Base-by-base conservation (phyloP, 2,797 vertebrate species). In the Neopelma chrysocephalum region DNA sequence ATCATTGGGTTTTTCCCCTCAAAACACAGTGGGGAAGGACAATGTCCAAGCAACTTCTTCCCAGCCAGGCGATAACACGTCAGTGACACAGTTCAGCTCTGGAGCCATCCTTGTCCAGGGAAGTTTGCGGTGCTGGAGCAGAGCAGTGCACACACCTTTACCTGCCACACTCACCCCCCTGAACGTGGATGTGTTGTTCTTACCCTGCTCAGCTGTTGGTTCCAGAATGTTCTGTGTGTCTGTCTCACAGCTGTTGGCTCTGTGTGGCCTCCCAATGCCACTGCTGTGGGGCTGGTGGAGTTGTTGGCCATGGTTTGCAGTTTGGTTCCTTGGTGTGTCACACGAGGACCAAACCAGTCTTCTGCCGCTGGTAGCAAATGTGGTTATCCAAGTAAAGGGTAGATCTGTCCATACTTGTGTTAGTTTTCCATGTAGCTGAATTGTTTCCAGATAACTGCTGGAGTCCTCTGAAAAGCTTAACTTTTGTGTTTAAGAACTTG, bases 361-460 rank as follows among this genome's bases (percentile, higher is more conserved):
- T 18, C 70, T 89, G 84, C 71, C 54, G 14, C 48, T 77, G 57
- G 87, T 29, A 60, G 94, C 58, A 62, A 72, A 58, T 40, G 6
- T 54, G 89, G 43, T 71, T 73, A 4, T 66, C 26, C 0, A 8
- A 81, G 76, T 21, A 21, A 62, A 82, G 79, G 69, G 76, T 85
- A 50, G 60, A 82, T 78, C 2, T 70, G 25, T 78, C 79, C 29
- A 32, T 82, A 54, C 51, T 68, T 20, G 60, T 72, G 81, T 48
- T 66, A 73, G 82, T 47, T 80, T 83, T 71, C 78, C 26, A 0
- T 31, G 73, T 57, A 91, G 95, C 71, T 91, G 72, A 77, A 69
- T 65, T 89, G 78, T 78, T 93, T 90, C 38, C 77, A 71, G 93
- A 34, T 95, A 71, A 90, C 73, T 51, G 88, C 73, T 51, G 86